Percentiles rank a stretch among this genome's conserved stretches.
Evolutionary conservation across 2,113 vertebrate genomes (phyloP).

Genomic region (Rhegmatorhina hoffmannsi): DNA sequence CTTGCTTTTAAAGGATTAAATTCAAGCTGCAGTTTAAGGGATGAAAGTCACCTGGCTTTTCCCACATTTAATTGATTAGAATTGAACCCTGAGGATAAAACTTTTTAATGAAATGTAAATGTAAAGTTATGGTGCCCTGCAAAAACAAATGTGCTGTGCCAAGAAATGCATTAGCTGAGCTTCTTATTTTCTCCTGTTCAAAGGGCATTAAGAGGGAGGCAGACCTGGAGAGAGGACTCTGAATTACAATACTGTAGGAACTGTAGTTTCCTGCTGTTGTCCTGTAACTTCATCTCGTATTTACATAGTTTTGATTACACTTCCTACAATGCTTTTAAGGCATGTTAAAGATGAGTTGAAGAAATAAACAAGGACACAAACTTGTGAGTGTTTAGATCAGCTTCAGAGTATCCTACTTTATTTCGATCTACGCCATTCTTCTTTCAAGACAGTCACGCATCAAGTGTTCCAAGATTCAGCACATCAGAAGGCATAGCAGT

Average conservation of each 20-base stretch:
- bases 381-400: background rate
- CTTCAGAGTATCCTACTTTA: background rate
- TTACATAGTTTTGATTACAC: background rate
- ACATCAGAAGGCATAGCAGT: accelerated
- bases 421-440: background rate
- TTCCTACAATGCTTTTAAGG: background rate
- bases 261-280: background rate
- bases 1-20: slow-evolving; percentile 45
- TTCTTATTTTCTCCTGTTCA: background rate
- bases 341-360: background rate
- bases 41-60: slow-evolving; percentile 7
- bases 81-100: slow-evolving; percentile 24
- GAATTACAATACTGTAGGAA: background rate
- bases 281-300: background rate
- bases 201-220: background rate
- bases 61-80: slow-evolving; percentile 33
- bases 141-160: background rate
- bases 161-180: slow-evolving; percentile 4
- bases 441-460: background rate
- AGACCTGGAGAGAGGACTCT: background rate
- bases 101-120: slow-evolving; percentile 16
- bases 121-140: background rate
- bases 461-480: background rate
- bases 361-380: background rate
- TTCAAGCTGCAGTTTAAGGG: background rate